Evolutionary conservation across 2,113 vertebrate species (phyloP).

Genomic region (Melanotaenia duboulayi): DNA sequence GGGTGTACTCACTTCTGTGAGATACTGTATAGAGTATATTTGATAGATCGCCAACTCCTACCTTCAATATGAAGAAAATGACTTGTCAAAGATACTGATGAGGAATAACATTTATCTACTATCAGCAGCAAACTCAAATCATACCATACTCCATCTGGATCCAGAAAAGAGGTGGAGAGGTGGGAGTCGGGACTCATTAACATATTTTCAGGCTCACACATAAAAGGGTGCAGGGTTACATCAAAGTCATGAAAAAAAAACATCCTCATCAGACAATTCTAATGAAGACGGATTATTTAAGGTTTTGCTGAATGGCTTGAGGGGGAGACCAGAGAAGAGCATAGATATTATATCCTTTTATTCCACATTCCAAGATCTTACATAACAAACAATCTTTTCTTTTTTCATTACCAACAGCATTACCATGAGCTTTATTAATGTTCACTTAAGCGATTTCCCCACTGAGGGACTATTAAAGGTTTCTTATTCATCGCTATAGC

Average conservation of each 20-base stretch:
- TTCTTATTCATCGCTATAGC: not conserved
- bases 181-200: not conserved
- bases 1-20: too few relatives aligned
- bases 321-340: not conserved
- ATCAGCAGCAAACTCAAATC: not conserved
- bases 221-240: not conserved
- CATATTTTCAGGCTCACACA: not conserved
- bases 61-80: too few relatives aligned
- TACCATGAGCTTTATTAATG: not conserved
- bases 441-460: too few relatives aligned
- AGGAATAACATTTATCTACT: too few relatives aligned
- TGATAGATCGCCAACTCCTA: too few relatives aligned
- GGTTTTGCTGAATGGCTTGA: not conserved
- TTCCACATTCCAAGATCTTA: not conserved
- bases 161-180: too few relatives aligned
- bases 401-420: not conserved
- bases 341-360: slow-evolving; percentile 10
- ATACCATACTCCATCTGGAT: not conserved
- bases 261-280: not conserved
- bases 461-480: too few relatives aligned
- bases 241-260: too few relatives aligned
- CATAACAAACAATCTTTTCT: slow-evolving; percentile 7
- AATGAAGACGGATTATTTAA: not conserved
- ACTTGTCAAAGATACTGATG: too few relatives aligned
- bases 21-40: too few relatives aligned